These are phyloP conservation scores for Sebastes vulpes DNA, from an alignment of 2,797 vertebrate genomes.

Conservation along the genomic window DNA sequence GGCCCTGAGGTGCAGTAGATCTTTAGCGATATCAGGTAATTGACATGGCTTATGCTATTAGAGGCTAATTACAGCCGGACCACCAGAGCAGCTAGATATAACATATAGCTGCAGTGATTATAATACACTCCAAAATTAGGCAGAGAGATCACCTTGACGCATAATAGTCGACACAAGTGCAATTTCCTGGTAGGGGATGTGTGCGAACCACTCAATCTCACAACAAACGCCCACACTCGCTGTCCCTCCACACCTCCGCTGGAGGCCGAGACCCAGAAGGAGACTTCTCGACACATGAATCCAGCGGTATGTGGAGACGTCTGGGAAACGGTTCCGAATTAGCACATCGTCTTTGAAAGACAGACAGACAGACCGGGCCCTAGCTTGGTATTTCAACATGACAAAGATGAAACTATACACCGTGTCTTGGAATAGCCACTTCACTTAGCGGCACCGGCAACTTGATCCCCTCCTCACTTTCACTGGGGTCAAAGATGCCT, in stretches of 20 bases:
- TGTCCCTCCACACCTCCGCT: constrained; percentile 17
- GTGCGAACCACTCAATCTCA: constrained; percentile 28
- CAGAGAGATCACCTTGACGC: constrained; percentile 35
- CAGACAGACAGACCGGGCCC: constrained; percentile 37
- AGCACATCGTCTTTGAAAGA: constrained; percentile 61
- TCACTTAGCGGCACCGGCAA: constrained; percentile 61
- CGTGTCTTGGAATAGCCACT: constrained; percentile 76
- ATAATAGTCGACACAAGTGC: constrained; percentile 27
- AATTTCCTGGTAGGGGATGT: constrained; percentile 30
- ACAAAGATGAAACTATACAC: constrained; percentile 80
- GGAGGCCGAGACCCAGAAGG: background rate
- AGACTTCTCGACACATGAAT: constrained; percentile 52
- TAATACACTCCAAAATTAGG: constrained; percentile 11
- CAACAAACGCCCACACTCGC: constrained; percentile 32
- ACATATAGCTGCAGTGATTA: constrained; percentile 18
- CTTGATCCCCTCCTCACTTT: constrained; percentile 72
- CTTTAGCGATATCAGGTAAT: constrained; percentile 33
- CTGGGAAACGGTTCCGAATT: constrained; percentile 70
- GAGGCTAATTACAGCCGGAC: constrained; percentile 49
- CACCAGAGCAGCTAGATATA: constrained; percentile 32
- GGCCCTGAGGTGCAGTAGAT: constrained; percentile 29
- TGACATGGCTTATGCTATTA: constrained; percentile 32
- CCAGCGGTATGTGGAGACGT: constrained; percentile 43
- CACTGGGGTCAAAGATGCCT: constrained; percentile 50
- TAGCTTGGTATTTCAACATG: constrained; percentile 69